A percentile compares a stretch with the other conserved stretches of the same genome.
phyloP scores from a whole-genome alignment of 2,888 invertebrate species.

The Synergus gifuensis region DNA sequence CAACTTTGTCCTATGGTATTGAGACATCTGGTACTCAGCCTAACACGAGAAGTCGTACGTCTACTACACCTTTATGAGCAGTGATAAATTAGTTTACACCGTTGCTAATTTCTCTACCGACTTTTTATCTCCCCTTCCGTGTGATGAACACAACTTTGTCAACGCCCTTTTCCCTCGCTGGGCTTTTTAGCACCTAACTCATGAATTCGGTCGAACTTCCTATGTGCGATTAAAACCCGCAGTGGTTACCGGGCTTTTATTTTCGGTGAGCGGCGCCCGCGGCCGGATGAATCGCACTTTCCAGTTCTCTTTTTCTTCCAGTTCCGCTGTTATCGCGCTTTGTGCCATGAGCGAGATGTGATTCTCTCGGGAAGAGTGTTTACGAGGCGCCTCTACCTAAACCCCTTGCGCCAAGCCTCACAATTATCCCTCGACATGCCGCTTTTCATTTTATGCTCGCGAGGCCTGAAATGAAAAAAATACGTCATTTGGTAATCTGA shows the following conservation, averaged over 20 bases:
- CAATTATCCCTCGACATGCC: constrained; percentile 42
- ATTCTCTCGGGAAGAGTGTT: constrained; percentile 24
- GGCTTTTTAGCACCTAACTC: constrained; percentile 11
- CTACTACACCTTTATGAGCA: no score
- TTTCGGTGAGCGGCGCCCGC: constrained; percentile 9
- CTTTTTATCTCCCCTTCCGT: neutral
- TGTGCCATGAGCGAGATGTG: constrained; percentile 7
- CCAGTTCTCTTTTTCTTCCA: constrained; percentile 23
- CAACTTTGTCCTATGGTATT: neutral
- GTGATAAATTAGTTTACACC: no score
- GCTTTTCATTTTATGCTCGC: constrained; percentile 33
- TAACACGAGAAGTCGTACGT: no score
- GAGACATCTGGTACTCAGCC: neutral
- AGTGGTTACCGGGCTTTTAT: constrained; percentile 22
- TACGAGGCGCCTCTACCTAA: constrained; percentile 22
- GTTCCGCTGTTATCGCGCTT: constrained; percentile 15
- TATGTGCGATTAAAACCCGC: constrained; percentile 19
- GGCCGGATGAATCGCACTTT: constrained; percentile 27
- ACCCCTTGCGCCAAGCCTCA: neutral
- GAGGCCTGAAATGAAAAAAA: neutral
- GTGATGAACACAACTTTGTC: neutral
- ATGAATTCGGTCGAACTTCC: constrained; percentile 21
- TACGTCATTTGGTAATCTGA: neutral
- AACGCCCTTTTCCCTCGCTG: neutral
- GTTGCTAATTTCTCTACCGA: no score